These are phyloP conservation scores for Paguma larvata DNA, from an alignment of 2,797 vertebrate species.

Conservation along the genomic window DNA sequence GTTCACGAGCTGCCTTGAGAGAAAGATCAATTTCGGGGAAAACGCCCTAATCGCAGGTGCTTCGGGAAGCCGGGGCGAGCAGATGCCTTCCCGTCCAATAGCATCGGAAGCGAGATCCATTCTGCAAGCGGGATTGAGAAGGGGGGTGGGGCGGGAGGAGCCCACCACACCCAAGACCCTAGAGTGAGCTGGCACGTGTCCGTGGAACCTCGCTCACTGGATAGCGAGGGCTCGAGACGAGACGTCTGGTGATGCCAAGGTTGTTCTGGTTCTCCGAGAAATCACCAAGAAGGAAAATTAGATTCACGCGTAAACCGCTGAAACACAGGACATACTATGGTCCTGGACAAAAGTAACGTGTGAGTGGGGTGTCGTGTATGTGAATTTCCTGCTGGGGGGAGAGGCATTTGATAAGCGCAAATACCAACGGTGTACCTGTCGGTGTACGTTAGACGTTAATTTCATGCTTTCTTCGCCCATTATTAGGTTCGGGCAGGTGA, in stretches of 20 bases:
- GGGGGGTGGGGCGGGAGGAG: fast-evolving
- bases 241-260: fast-evolving
- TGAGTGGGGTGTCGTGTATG: fast-evolving
- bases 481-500: background rate
- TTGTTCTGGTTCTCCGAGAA: background rate
- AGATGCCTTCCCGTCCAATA: fast-evolving
- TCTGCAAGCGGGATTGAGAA: fast-evolving
- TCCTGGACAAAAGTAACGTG: too few relatives aligned
- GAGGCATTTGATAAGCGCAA: background rate
- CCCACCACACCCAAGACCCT: fast-evolving
- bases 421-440: fast-evolving
- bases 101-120: background rate
- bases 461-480: background rate
- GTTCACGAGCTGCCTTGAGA: background rate
- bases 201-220: fast-evolving
- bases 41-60: fast-evolving
- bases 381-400: background rate
- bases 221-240: too few relatives aligned
- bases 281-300: background rate
- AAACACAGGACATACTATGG: fast-evolving
- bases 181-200: fast-evolving
- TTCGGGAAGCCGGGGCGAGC: background rate
- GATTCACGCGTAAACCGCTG: fast-evolving
- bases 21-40: background rate
- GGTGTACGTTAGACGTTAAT: fast-evolving